Conservation (phyloP, 2,797 vertebrate species). For the Bryconaethiops microstoma region DNA sequence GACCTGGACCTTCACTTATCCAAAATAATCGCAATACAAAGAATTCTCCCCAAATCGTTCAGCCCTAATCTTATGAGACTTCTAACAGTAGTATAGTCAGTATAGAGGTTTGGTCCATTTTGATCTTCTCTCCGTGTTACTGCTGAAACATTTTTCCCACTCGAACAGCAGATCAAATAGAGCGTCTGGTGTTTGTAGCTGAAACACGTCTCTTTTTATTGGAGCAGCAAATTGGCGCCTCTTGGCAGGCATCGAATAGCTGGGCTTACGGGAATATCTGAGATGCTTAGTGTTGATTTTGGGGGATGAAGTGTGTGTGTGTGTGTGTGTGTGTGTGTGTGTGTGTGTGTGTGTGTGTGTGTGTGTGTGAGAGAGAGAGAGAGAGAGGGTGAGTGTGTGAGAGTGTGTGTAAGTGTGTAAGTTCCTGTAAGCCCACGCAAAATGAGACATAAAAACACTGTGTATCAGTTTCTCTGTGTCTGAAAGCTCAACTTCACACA, state of each 20-base stretch:
- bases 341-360: not conserved
- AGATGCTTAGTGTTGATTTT: constrained; percentile 55
- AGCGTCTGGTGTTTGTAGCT: constrained; percentile 42
- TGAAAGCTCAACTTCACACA: constrained; percentile 36
- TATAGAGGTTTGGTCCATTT: not conserved
- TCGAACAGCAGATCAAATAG: constrained; percentile 3
- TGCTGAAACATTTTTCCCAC: not conserved
- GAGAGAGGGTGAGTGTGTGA: not conserved
- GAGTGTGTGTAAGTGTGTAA: not conserved
- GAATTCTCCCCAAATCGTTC: not conserved
- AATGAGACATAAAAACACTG: constrained; percentile 26
- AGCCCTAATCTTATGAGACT: not conserved
- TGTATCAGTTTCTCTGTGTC: constrained; percentile 20
- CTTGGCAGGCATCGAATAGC: constrained; percentile 53
- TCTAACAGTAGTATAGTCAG: not conserved
- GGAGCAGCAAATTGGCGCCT: constrained; percentile 55
- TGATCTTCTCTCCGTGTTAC: not conserved
- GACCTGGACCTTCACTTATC: too few relatives aligned
- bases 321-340: constrained; percentile 2
- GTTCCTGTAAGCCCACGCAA: constrained; percentile 18
- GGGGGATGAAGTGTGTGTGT: constrained; percentile 21
- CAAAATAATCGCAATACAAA: too few relatives aligned
- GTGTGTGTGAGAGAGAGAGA: not conserved
- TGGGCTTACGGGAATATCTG: constrained; percentile 55
- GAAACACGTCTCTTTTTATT: constrained; percentile 55